Evolutionary conservation across 2,888 invertebrate genomes (phyloP).

Genomic region (Caenorhabditis virilis): DNA sequence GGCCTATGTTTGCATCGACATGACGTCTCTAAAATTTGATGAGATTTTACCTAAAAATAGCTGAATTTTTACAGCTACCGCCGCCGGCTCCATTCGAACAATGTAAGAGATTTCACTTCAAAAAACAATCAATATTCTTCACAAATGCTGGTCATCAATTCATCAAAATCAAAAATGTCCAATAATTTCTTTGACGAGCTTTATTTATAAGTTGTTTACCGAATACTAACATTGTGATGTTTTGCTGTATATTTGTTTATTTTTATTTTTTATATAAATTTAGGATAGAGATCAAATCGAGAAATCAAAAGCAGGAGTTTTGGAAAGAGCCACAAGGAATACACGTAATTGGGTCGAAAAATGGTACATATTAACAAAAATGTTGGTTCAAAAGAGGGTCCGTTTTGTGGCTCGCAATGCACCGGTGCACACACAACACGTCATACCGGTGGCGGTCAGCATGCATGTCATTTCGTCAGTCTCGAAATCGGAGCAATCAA

Average conservation of each 20-base stretch:
- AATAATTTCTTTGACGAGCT: neutral
- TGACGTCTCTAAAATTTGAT: too few species aligned
- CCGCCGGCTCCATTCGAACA: constrained; percentile 23
- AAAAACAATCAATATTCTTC: neutral
- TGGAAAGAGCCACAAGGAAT: too few species aligned
- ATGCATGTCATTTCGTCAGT: constrained; percentile 65
- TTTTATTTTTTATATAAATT: neutral
- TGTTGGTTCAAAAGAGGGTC: neutral
- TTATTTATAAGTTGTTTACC: neutral
- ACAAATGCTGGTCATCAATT: neutral
- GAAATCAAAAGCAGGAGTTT: too few species aligned
- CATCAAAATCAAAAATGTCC: neutral
- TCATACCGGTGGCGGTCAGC: constrained; percentile 68
- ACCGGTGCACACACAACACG: constrained; percentile 65
- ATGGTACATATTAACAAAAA: too few species aligned
- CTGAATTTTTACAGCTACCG: too few species aligned
- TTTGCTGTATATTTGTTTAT: neutral
- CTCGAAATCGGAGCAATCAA: constrained; percentile 65
- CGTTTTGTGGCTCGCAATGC: constrained; percentile 43
- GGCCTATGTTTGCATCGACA: too few species aligned
- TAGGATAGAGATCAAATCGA: too few species aligned
- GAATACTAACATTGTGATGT: neutral
- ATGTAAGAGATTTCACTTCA: constrained; percentile 6
- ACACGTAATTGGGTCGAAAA: too few species aligned
- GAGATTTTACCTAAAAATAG: too few species aligned